These are phyloP conservation scores for Lacerta bilineata DNA, from an alignment of 2,797 vertebrate species.

Conservation along the genomic window DNA sequence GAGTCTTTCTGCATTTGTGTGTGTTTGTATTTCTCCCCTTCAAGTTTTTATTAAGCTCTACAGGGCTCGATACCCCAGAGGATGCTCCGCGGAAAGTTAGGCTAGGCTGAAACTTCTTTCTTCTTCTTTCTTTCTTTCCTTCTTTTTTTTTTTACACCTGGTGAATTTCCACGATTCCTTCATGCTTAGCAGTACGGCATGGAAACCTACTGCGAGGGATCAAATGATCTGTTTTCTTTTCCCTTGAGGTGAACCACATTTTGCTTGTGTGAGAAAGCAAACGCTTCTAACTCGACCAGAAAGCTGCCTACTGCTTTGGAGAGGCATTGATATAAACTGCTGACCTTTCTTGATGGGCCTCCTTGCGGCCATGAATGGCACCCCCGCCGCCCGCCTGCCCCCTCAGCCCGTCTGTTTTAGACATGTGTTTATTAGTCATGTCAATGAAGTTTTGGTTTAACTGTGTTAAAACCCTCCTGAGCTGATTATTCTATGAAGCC, in stretches of 20 bases:
- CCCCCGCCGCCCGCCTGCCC: neutral
- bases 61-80: conserved; percentile 44
- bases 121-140: too few species aligned
- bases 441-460: conserved; percentile 66
- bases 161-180: conserved; percentile 64
- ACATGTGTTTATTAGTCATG: conserved; percentile 67
- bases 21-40: conserved; percentile 47
- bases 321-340: conserved; percentile 66
- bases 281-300: conserved; percentile 65
- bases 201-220: conserved; percentile 54
- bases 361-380: conserved; percentile 63
- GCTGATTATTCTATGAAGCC: conserved; percentile 69
- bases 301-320: conserved; percentile 73
- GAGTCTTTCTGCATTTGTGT: conserved; percentile 66
- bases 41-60: conserved; percentile 62
- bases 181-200: conserved; percentile 48
- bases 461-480: conserved; percentile 66
- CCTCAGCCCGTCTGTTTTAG: conserved; percentile 4
- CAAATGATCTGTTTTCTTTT: conserved; percentile 74
- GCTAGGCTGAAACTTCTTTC: conserved; percentile 38
- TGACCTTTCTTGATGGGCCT: conserved; percentile 59
- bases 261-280: conserved; percentile 72
- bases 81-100: conserved; percentile 36
- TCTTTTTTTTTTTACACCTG: conserved; percentile 31
- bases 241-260: conserved; percentile 74